Evolutionary conservation across 2,888 invertebrate genomes (phyloP).

Genomic region (Tipula unca): DNA sequence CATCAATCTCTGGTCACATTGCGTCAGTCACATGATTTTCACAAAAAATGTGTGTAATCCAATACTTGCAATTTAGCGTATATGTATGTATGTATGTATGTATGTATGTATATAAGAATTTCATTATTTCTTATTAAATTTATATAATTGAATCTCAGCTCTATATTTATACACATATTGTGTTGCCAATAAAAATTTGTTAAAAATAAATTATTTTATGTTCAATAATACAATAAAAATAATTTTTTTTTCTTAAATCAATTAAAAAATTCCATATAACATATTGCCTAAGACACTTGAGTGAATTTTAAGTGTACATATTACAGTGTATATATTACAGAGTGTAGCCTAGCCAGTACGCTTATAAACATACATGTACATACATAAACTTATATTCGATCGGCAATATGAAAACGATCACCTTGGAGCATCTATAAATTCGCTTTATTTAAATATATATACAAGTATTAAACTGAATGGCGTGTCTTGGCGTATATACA

Average conservation of each 20-base stretch:
- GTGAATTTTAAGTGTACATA: background rate
- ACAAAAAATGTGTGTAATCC: background rate
- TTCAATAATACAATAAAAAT: background rate
- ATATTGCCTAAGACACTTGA: background rate
- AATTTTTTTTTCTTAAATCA: background rate
- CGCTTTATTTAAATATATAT: no score
- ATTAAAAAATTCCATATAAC: slow-evolving; percentile 1
- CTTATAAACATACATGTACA: background rate
- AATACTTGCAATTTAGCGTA: background rate
- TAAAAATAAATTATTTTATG: slow-evolving; percentile 14
- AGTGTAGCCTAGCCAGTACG: background rate
- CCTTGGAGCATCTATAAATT: background rate
- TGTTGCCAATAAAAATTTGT: background rate
- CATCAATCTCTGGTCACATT: background rate
- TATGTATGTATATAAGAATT: background rate
- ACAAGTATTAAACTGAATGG: background rate
- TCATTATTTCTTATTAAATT: background rate
- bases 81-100: no score
- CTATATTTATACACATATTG: background rate
- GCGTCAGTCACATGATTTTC: background rate
- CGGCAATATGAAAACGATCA: background rate
- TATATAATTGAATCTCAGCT: background rate
- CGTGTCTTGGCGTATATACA: background rate
- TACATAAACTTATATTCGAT: background rate
- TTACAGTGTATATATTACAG: background rate